Evolutionary conservation across 2,113 vertebrate genomes (phyloP).

Genomic region (Leucosticte australis): DNA sequence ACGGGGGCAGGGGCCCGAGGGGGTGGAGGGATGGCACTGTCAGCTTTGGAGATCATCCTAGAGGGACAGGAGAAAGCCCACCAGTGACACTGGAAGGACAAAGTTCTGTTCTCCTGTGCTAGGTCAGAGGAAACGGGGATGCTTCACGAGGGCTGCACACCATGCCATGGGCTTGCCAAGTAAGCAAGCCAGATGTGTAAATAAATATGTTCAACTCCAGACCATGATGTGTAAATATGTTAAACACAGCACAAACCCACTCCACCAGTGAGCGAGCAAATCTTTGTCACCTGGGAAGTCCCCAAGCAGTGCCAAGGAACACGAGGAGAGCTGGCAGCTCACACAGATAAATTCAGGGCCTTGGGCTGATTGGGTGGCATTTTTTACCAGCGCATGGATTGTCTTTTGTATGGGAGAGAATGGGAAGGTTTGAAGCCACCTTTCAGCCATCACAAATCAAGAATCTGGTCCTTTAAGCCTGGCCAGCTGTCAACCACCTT

Average conservation of each 20-base stretch:
- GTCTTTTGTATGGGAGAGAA: neutral
- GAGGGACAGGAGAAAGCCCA: neutral
- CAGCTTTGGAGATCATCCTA: slow-evolving; percentile 90
- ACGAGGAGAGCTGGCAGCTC: neutral
- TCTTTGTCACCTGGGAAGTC: neutral
- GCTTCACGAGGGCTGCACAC: neutral
- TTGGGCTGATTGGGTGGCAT: neutral
- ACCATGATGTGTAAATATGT: neutral
- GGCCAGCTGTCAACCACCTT: neutral
- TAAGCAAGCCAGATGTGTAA: neutral
- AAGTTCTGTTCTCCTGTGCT: accelerated
- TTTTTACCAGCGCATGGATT: neutral
- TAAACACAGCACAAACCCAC: neutral
- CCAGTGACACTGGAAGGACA: neutral
- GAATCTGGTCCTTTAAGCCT: too few species aligned
- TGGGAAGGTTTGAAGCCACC: neutral
- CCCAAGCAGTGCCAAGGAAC: neutral
- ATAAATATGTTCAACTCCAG: neutral
- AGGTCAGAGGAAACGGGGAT: neutral
- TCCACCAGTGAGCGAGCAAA: neutral
- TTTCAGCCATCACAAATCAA: neutral
- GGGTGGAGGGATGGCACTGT: slow-evolving; percentile 86
- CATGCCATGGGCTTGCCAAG: accelerated
- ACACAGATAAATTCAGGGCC: neutral
- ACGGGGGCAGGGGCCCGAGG: slow-evolving; percentile 85